These are phyloP conservation scores for Coryphaenoides rupestris DNA, from an alignment of 2,113 vertebrate species.

Conservation along the genomic window DNA sequence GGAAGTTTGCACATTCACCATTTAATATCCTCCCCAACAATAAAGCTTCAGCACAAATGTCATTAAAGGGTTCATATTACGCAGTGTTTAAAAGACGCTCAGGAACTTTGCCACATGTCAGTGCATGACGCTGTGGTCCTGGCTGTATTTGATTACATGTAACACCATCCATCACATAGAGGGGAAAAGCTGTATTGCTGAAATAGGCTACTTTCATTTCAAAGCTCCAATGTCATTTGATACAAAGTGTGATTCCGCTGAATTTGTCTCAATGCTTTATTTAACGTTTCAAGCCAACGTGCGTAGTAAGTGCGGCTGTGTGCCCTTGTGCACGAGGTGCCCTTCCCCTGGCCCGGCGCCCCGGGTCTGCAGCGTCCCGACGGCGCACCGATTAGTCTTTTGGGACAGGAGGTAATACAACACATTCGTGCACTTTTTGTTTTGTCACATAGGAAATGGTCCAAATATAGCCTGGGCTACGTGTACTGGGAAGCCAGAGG, in stretches of 20 bases:
- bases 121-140: not conserved
- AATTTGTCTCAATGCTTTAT: conserved; percentile 14
- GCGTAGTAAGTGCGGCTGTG: conserved; percentile 9
- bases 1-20: no score
- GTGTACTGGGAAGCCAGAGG: no score
- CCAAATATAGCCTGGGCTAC: no score
- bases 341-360: not conserved
- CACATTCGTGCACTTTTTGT: not conserved
- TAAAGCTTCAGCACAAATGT: not conserved
- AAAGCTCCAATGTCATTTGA: conserved; percentile 2
- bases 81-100: conserved; percentile 2
- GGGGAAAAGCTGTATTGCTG: conserved; percentile 11
- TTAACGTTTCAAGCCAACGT: conserved; percentile 22
- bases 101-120: conserved; percentile 26
- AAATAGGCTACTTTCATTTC: conserved; percentile 16
- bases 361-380: conserved; percentile 15
- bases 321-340: conserved; percentile 25
- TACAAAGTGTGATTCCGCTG: conserved; percentile 4
- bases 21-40: no score
- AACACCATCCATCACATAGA: conserved; percentile 6
- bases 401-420: conserved; percentile 24
- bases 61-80: not conserved
- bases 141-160: conserved; percentile 12
- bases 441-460: no score
- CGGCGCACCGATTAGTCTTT: conserved; percentile 10